Percentiles rank a stretch among this genome's conserved stretches.
phyloP scores from a whole-genome alignment of 2,888 invertebrate genomes.

The Polyommatus icarus region DNA sequence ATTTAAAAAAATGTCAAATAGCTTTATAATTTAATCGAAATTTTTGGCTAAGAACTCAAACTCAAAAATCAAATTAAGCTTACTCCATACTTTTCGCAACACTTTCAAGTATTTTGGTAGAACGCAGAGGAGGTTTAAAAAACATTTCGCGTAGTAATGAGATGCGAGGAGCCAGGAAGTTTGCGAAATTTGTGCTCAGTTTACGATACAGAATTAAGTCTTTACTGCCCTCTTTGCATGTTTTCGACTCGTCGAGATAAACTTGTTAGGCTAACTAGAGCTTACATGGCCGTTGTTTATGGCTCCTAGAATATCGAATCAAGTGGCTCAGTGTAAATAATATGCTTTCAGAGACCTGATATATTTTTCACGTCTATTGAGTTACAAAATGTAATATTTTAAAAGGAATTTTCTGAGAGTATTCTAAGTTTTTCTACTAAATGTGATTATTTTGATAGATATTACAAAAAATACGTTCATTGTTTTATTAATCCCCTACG shows the following conservation, averaged over 20 bases:
- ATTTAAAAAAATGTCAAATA: too few species aligned
- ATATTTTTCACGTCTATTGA: constrained; percentile 14
- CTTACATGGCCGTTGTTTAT: constrained; percentile 56
- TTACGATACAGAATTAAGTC: constrained; percentile 40
- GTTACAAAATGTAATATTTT: neutral
- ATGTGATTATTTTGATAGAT: too few species aligned
- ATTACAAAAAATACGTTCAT: too few species aligned
- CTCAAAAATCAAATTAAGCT: neutral
- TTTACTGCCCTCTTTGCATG: constrained; percentile 45
- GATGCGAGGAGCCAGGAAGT: constrained; percentile 39
- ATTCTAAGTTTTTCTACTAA: neutral
- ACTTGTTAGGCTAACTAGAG: constrained; percentile 57
- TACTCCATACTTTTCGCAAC: neutral
- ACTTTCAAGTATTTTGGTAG: neutral
- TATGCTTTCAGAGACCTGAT: constrained; percentile 25
- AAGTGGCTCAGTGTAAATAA: constrained; percentile 48
- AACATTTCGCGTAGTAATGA: constrained; percentile 34
- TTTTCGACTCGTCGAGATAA: constrained; percentile 57
- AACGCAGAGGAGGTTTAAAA: neutral
- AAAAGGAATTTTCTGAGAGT: neutral
- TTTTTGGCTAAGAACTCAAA: neutral
- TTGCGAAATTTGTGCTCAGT: constrained; percentile 42
- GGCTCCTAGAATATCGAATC: constrained; percentile 52
- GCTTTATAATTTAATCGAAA: neutral
- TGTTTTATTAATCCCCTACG: too few species aligned